Base-by-base conservation (phyloP, 2,113 vertebrate genomes). In the Gasterosteus nipponicus region DNA sequence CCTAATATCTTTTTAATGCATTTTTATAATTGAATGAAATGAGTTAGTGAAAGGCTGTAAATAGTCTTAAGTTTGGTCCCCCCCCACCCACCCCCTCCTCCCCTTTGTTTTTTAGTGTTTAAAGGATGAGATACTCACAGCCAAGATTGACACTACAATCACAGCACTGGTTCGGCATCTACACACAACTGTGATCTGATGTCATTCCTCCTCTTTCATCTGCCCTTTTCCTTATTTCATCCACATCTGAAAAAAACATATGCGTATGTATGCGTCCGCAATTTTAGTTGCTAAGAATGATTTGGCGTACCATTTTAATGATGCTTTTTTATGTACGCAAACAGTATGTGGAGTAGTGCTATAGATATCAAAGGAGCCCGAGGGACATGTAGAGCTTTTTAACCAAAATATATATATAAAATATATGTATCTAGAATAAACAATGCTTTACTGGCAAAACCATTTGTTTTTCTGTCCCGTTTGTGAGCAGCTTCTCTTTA, bases 1-100 rank as follows among this genome's bases (percentile, higher is more conserved):
- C 84, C 88, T 95, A 95, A 95, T 95, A 94, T 94, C 93, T 94
- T 95, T 95, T 95, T 95, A 94, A 95, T 95, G 94, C 90, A 93
- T 95, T 94, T 94, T 93, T 93, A 91, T 93, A 94, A 95, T 95
- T 95, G 89, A 95, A 95, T 94, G 94, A 94, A 93, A 95, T 94
- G 92, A 90, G 91, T 92, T 94, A 91, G 88, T 87, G 86, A 77
- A 89, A 90, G 90, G 89, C 92, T 90, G 86, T 89, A 92, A 94
- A 93, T 90, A 92, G 91, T 89, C 89, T 73, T 73, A 91, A 87
- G 82, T 80, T 77, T n/a, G 62, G 77, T 61, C 16, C 31, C 22
- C 2, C 4, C 12, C 54, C 18, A 6, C 33, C 5, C 33, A 33
- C 33, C n/a, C n/a, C n/a, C n/a, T n/a, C 33, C 33, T 0, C 35